phyloP scores from a whole-genome alignment of 2,888 invertebrate genomes.

The Mycalesis mineus region DNA sequence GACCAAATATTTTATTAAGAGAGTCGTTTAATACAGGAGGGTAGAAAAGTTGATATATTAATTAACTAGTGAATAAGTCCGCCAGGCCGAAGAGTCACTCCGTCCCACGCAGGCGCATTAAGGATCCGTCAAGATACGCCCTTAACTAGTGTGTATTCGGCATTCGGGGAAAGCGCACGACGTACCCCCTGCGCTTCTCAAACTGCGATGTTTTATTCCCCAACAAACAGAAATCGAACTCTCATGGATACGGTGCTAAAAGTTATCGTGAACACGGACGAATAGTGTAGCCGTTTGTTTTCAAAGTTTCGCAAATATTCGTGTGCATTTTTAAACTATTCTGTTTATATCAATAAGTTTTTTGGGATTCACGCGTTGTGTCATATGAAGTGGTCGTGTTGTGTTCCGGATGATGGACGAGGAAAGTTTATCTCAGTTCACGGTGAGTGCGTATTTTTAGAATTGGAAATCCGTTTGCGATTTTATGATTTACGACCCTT shows the following conservation, averaged over 20 bases:
- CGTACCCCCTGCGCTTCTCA: slow-evolving; percentile 27
- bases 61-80: slow-evolving; percentile 75
- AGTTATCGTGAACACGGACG: slow-evolving; percentile 44
- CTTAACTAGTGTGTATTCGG: slow-evolving; percentile 63
- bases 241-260: slow-evolving; percentile 47
- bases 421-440: slow-evolving; percentile 53
- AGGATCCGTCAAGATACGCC: slow-evolving; percentile 56
- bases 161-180: slow-evolving; percentile 51
- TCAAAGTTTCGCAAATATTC: slow-evolving; percentile 28
- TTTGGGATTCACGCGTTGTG: slow-evolving; percentile 32
- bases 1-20: slow-evolving; percentile 59
- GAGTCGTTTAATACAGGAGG: slow-evolving; percentile 65
- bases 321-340: slow-evolving; percentile 32
- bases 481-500: slow-evolving; percentile 18
- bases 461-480: slow-evolving; percentile 23
- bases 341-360: slow-evolving; percentile 35
- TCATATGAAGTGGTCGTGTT: slow-evolving; percentile 50
- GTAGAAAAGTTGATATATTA: slow-evolving; percentile 76
- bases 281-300: slow-evolving; percentile 17
- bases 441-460: slow-evolving; percentile 50
- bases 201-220: slow-evolving; percentile 47
- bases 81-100: slow-evolving; percentile 70
- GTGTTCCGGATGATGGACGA: slow-evolving; percentile 56
- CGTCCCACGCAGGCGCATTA: slow-evolving; percentile 67
- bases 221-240: slow-evolving; percentile 39